Percentiles rank a stretch among this genome's conserved stretches.
These are phyloP conservation scores for Drosophila nikananu DNA, from an alignment of 1,140 invertebrate species.

Conservation along the genomic window DNA sequence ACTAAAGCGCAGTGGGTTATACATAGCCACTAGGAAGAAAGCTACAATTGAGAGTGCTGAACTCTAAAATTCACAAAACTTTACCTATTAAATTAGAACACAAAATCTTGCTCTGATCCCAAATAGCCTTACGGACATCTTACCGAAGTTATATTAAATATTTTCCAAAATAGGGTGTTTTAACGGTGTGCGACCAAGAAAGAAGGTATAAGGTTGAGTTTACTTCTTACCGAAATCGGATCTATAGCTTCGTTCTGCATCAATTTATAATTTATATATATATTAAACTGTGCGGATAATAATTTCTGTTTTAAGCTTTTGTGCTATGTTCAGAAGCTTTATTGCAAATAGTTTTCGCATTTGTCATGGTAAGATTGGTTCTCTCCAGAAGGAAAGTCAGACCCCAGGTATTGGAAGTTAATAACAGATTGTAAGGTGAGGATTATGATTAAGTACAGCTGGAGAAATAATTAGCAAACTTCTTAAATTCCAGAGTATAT, in stretches of 20 bases:
- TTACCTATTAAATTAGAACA: no score
- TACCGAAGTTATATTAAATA: no score
- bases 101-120: no score
- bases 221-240: no score
- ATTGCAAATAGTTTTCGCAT: neutral
- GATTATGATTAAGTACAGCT: neutral
- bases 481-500: neutral
- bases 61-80: no score
- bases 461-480: neutral
- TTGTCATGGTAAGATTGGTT: constrained; percentile 7
- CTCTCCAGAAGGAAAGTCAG: constrained; percentile 1
- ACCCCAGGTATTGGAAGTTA: neutral
- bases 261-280: no score
- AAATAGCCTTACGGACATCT: no score
- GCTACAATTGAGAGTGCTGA: neutral
- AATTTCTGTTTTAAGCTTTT: neutral
- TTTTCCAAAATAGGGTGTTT: no score
- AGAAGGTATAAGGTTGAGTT: no score
- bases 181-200: no score
- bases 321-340: neutral
- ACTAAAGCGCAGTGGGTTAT: constrained; percentile 22
- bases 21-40: neutral
- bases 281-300: neutral
- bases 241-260: no score
- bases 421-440: neutral